Base-by-base conservation (phyloP, 2,888 invertebrate genomes). In the Furcula furcula region DNA sequence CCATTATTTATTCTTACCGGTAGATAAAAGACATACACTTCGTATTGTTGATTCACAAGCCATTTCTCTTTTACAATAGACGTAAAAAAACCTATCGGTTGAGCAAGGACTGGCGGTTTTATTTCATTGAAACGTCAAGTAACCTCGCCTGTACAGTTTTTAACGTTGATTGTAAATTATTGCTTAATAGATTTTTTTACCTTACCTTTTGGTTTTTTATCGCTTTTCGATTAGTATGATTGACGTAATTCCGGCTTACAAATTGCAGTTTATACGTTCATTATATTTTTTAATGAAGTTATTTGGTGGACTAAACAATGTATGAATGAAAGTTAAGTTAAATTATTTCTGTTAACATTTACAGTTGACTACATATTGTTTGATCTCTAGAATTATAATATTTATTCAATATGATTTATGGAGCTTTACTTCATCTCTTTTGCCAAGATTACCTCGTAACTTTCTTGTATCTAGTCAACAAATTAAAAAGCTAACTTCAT, bases 31-130 rank as follows among this genome's bases (percentile, higher is more conserved):
- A 56, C 50, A 53, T 54, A 58, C 53, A 55, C 54, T n/a, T 57
- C 61, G 58, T 63, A 63, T 64, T 71, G 66, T 63, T 59, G 57
- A 65, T 65, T 66, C 55, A 51, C 61, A 65, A 65, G 60, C 65
- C 65, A 62, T 70, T 72, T 63, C 58, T 55, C 46, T 45, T 58
- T 48, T 46, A 60, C 59, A 61, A 60, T 59, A 48, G 52, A 56
- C 44, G 53, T 42, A 58, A 57, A 63, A 61, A 60, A 50, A 50
- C 34, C 49, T 40, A 46, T 54, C 31, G 41, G 43, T 34, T 46
- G 40, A 46, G 41, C 53, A 53, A 50, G 52, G 46, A 57, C 57
- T 55, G 50, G 50, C 52, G 52, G 49, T 50, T 50, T 59, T 56
- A 55, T 60, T 62, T 56, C 42, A 54, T 59, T 59, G 53, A 46